Evolutionary conservation across 2,113 vertebrate genomes (phyloP).

Genomic region (Promerops cafer): DNA sequence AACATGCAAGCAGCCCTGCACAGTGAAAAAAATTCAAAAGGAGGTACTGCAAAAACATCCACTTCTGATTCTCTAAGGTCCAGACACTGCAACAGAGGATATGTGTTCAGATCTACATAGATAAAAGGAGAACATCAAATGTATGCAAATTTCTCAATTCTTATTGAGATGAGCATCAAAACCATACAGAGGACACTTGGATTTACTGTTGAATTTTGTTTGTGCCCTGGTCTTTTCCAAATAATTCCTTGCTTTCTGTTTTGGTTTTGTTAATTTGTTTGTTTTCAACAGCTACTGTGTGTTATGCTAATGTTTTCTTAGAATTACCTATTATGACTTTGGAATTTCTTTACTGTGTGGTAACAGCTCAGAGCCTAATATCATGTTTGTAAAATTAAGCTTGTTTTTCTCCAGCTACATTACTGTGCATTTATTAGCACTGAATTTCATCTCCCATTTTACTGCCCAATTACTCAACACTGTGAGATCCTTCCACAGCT

Average conservation of each 20-base stretch:
- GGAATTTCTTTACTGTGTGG: background rate
- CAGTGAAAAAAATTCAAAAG: background rate
- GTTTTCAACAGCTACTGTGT: background rate
- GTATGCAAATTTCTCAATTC: background rate
- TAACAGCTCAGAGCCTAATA: background rate
- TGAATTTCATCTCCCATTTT: slow-evolving; percentile 46
- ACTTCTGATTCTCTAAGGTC: background rate
- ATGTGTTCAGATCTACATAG: background rate
- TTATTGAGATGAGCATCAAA: background rate
- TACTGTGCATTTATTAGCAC: slow-evolving; percentile 48
- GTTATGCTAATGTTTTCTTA: background rate
- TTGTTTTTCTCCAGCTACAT: slow-evolving; percentile 16
- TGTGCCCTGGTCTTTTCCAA: background rate
- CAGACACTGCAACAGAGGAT: background rate
- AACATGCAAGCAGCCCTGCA: background rate
- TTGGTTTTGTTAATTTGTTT: background rate
- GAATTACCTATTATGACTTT: slow-evolving; percentile 11
- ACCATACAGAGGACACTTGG: background rate
- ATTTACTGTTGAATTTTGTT: background rate
- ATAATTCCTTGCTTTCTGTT: background rate
- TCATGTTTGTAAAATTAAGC: background rate
- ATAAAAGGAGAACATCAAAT: background rate
- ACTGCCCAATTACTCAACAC: slow-evolving; percentile 38
- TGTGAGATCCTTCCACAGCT: slow-evolving; percentile 32
- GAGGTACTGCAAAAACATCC: background rate